A percentile compares a stretch with the other conserved stretches of the same genome.
These are phyloP conservation scores for Neoniphon sammara DNA, from an alignment of 2,797 vertebrate genomes.

Conservation along the genomic window DNA sequence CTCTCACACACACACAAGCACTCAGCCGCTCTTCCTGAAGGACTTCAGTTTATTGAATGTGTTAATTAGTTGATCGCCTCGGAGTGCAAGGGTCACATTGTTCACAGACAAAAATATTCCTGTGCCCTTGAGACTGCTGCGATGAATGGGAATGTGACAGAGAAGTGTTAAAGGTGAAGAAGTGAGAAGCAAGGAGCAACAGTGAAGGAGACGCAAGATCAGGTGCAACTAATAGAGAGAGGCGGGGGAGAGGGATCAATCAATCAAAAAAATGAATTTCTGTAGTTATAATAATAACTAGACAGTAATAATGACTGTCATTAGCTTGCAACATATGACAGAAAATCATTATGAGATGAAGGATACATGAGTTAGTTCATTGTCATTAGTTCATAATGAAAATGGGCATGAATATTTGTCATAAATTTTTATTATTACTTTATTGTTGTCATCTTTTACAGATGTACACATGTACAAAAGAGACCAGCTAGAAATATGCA, in stretches of 20 bases:
- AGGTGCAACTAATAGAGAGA: neutral
- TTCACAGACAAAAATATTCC: too few species aligned
- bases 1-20: too few species aligned
- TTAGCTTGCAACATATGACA: neutral
- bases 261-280: neutral
- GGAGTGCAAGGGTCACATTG: too few species aligned
- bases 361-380: neutral
- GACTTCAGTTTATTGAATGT: too few species aligned
- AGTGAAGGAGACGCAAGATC: too few species aligned
- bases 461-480: neutral
- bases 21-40: too few species aligned
- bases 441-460: neutral
- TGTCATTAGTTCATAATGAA: neutral
- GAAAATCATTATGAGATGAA: neutral
- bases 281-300: neutral
- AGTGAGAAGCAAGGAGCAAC: neutral
- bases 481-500: neutral
- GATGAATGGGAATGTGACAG: too few species aligned
- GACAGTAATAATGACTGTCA: neutral
- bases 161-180: too few species aligned
- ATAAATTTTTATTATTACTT: neutral
- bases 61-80: too few species aligned
- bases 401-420: neutral
- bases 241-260: neutral
- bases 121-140: too few species aligned